phyloP scores from a whole-genome alignment of 2,888 invertebrate genomes.

The Selenia dentaria region DNA sequence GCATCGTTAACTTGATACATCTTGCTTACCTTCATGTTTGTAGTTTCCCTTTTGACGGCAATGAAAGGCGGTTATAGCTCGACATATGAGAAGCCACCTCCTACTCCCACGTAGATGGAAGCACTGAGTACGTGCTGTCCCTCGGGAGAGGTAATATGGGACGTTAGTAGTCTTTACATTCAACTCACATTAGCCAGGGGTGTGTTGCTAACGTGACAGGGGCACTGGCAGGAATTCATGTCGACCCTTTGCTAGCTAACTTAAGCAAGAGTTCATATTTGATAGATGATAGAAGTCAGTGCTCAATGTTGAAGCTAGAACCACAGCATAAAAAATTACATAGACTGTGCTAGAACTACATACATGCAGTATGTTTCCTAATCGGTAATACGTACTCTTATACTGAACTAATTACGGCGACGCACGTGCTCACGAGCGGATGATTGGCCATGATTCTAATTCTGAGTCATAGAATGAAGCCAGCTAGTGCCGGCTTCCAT shows the following conservation, averaged over 20 bases:
- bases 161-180: constrained; percentile 66
- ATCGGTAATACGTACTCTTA: no score
- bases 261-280: constrained; percentile 23
- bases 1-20: constrained; percentile 11
- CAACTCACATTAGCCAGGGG: constrained; percentile 67
- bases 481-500: constrained; percentile 39
- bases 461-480: constrained; percentile 50
- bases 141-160: constrained; percentile 61
- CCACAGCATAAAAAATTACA: constrained; percentile 24
- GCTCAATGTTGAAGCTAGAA: constrained; percentile 34
- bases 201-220: constrained; percentile 50
- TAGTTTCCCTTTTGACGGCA: constrained; percentile 20
- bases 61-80: constrained; percentile 13
- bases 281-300: constrained; percentile 28
- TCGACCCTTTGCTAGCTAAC: constrained; percentile 22
- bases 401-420: constrained; percentile 37
- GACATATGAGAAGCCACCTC: constrained; percentile 19
- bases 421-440: constrained; percentile 46
- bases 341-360: no score
- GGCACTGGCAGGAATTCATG: constrained; percentile 31
- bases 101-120: constrained; percentile 24
- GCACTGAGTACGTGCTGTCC: constrained; percentile 42
- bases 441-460: constrained; percentile 66
- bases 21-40: constrained; percentile 12
- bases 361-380: constrained; percentile 39